Conservation (phyloP, 2,888 invertebrate species). For the Eupithecia tripunctaria region DNA sequence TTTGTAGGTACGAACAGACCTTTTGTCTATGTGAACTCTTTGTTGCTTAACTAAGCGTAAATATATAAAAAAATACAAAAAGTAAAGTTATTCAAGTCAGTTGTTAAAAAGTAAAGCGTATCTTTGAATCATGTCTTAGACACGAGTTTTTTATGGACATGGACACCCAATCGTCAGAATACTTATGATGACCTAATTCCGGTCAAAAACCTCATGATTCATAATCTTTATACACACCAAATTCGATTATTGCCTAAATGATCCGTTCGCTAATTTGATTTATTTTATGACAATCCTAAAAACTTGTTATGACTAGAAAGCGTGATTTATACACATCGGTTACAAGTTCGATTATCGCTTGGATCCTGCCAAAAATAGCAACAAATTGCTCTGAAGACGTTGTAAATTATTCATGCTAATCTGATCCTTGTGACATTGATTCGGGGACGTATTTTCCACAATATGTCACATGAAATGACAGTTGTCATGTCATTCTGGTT, state of each 20-base stretch:
- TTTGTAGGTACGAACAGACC: background rate
- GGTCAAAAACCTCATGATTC: constrained; percentile 24
- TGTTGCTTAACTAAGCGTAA: background rate
- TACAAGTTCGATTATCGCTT: constrained; percentile 29
- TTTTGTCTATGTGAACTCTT: background rate
- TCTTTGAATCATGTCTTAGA: no score
- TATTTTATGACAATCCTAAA: constrained; percentile 40
- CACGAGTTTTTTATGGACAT: background rate
- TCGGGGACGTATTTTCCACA: constrained; percentile 41
- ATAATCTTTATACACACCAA: constrained; percentile 35
- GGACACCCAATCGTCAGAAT: background rate
- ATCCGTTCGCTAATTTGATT: constrained; percentile 42
- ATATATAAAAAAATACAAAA: background rate
- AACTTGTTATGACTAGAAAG: constrained; percentile 43
- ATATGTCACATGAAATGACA: constrained; percentile 46
- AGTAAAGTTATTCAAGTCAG: no score
- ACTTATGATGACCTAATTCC: constrained; percentile 8
- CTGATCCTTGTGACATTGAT: constrained; percentile 38
- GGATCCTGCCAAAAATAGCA: constrained; percentile 23
- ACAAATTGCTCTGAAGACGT: constrained; percentile 26
- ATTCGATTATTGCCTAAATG: constrained; percentile 31
- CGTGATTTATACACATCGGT: constrained; percentile 36
- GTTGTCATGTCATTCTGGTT: constrained; percentile 43
- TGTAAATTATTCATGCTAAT: constrained; percentile 34
- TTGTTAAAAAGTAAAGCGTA: no score